A percentile compares a stretch with the other conserved stretches of the same genome.
phyloP scores from a whole-genome alignment of 2,113 vertebrate species.

The Elephas maximus region DNA sequence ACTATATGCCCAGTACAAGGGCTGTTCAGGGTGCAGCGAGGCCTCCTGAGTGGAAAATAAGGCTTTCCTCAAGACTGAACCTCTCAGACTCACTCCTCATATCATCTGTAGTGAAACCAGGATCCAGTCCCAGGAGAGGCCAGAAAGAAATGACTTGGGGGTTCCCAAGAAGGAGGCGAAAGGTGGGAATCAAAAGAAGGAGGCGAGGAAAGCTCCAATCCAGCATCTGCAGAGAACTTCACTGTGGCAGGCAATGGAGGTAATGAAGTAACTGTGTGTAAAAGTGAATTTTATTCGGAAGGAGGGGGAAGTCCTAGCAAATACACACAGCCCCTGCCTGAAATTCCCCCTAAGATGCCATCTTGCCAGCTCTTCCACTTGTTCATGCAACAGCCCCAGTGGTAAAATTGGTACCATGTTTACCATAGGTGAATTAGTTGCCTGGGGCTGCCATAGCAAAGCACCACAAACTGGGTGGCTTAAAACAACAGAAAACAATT shows the following conservation, averaged over 20 bases:
- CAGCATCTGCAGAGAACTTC: background rate
- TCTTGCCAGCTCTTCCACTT: background rate
- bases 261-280: background rate
- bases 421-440: no score
- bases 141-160: background rate
- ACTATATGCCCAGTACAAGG: background rate
- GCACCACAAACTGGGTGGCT: no score
- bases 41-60: background rate
- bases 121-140: background rate
- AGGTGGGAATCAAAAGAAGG: no score
- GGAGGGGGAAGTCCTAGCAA: background rate
- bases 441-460: no score
- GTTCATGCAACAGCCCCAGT: background rate
- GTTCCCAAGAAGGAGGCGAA: background rate
- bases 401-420: background rate
- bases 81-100: background rate
- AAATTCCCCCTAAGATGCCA: background rate
- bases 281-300: background rate
- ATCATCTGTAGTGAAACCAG: no score
- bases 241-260: background rate
- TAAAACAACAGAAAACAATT: no score
- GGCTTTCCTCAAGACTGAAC: background rate
- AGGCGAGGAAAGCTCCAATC: rapidly evolving
- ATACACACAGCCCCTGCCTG: background rate
- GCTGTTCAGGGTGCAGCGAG: background rate